phyloP scores from a whole-genome alignment of 2,888 invertebrate genomes.

The Timema podura region DNA sequence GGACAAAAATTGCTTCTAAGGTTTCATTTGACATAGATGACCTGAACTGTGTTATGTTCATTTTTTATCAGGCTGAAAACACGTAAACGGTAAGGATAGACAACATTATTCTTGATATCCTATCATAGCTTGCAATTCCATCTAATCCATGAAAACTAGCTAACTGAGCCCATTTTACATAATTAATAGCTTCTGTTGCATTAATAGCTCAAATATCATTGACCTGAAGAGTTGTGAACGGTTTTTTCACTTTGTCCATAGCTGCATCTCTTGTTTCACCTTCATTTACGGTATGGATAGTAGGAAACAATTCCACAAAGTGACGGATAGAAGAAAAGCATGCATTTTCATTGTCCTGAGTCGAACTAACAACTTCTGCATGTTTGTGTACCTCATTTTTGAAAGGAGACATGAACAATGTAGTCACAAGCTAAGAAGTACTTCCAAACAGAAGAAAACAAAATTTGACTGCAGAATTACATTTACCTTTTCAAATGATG shows the following conservation, averaged over 20 bases:
- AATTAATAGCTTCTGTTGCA: not conserved
- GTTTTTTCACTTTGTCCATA: not conserved
- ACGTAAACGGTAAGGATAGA: not conserved
- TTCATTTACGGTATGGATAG: not conserved
- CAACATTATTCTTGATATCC: too few species aligned
- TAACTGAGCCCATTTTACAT: not conserved
- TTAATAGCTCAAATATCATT: not conserved
- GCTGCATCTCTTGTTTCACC: slow-evolving; percentile 1
- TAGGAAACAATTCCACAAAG: slow-evolving; percentile 6
- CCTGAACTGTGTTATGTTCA: not conserved
- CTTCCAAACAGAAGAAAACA: not conserved
- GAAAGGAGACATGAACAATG: not conserved
- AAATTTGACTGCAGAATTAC: not conserved
- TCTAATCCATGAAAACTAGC: too few species aligned
- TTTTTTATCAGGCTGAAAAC: not conserved
- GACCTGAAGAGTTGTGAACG: slow-evolving; percentile 7
- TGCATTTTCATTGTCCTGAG: not conserved
- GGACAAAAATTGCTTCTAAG: not conserved
- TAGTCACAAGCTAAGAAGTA: too few species aligned
- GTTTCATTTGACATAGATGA: slow-evolving; percentile 1
- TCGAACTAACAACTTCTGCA: not conserved
- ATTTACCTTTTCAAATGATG: too few species aligned
- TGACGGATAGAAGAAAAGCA: not conserved
- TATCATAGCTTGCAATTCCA: too few species aligned
- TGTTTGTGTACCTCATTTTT: not conserved